Conservation (phyloP, 2,888 invertebrate species). For the Drosophila hamatofila region DNA sequence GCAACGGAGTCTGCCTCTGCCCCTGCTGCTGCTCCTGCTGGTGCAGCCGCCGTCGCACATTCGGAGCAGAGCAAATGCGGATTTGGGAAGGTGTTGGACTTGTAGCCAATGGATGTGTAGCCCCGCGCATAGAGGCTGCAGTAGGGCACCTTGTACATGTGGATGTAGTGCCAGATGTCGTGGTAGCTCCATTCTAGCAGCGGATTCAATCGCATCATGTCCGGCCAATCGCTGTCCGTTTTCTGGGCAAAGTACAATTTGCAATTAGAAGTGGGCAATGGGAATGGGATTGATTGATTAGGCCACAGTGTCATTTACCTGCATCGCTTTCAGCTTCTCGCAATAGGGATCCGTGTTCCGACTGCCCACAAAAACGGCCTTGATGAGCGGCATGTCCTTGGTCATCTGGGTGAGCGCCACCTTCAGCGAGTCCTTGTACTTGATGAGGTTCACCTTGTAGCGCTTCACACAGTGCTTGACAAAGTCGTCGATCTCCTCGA, state of each 20-base stretch:
- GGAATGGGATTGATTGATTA: no score
- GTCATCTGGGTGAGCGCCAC: slow-evolving; percentile 89
- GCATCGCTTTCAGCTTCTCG: slow-evolving; percentile 88
- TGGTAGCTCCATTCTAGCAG: slow-evolving; percentile 96
- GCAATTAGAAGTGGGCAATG: neutral
- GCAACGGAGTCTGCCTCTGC: neutral
- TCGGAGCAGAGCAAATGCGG: slow-evolving; percentile 87
- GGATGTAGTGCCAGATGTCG: slow-evolving; percentile 96
- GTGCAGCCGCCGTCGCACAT: slow-evolving; percentile 60
- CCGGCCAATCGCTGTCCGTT: slow-evolving; percentile 97
- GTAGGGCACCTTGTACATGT: slow-evolving; percentile 92
- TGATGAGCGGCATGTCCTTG: slow-evolving; percentile 87
- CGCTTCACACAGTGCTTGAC: slow-evolving; percentile 89
- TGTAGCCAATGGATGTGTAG: slow-evolving; percentile 95
- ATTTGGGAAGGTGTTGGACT: slow-evolving; percentile 92
- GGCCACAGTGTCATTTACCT: slow-evolving; percentile 78
- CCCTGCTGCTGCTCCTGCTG: neutral
- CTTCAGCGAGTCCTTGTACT: slow-evolving; percentile 90
- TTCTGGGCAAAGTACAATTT: slow-evolving; percentile 85
- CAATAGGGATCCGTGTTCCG: slow-evolving; percentile 94
- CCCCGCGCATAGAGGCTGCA: slow-evolving; percentile 96
- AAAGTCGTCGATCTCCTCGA: slow-evolving; percentile 94
- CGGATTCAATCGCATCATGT: slow-evolving; percentile 94
- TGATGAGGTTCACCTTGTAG: slow-evolving; percentile 91
- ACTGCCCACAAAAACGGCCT: slow-evolving; percentile 96